Base-by-base conservation (phyloP, 23 tunicate genomes). In the Diplosoma virens region DNA sequence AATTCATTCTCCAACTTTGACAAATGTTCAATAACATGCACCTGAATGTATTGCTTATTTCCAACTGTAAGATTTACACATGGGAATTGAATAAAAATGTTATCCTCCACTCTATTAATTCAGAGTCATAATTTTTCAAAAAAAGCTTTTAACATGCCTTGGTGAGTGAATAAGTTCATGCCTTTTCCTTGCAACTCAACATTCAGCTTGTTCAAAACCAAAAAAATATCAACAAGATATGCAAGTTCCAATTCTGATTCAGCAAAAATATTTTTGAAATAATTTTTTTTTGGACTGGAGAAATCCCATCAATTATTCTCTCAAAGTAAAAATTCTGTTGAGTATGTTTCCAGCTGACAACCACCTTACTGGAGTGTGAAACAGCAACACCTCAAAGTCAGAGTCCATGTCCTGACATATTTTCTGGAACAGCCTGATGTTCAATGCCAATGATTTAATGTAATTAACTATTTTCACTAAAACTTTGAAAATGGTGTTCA, bases 1-100 rank as follows among this genome's bases (percentile, higher is more conserved):
- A 56, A 56, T 56, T 56, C 24, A 14, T 56, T 6, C 64, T 56
- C 25, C 25, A 56, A 56, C 25, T 56, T 56, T 56, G 64, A 56
- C 64, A 56, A 56, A 56, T 21, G 64, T 56, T 56, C 25, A 56
- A n/a, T n/a, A n/a, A n/a, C n/a, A n/a, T n/a, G n/a, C n/a, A n/a
- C n/a, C n/a, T n/a, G n/a, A n/a, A n/a, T n/a, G n/a, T n/a, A n/a
- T n/a, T n/a, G n/a, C n/a, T n/a, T 45, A 45, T 45, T 45, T 16
- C 52, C 16, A 9, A 11, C 11, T 16, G 14, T 45, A 45, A 45
- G 14, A 45, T 45, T 45, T 45, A 45, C 52, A 45, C 52, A 45
- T 45, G 16, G 52, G 16, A 45, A 45, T 45, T 45, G 52, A 45
- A 45, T 45, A 45, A 45, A 9, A 9, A 9, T 45, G 14, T 45